Evolutionary conservation across 2,888 invertebrate genomes (phyloP).

Genomic region (Aleiodes leptofemur): DNA sequence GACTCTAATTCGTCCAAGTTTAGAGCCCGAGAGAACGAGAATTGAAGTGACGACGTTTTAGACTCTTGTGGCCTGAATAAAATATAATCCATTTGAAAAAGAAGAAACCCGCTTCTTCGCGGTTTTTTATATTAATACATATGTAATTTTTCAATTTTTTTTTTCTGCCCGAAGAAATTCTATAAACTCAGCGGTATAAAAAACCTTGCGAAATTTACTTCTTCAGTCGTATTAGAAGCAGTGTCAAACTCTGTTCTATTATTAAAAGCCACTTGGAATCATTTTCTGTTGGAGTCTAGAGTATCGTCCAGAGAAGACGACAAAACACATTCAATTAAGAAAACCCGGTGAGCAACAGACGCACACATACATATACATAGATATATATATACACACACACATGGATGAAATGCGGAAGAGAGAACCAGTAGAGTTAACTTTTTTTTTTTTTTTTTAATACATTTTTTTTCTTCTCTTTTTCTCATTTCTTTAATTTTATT

Average conservation of each 20-base stretch:
- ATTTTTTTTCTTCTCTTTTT: not conserved
- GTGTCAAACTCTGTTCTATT: slow-evolving; percentile 27
- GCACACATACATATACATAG: not conserved
- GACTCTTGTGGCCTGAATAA: slow-evolving; percentile 42
- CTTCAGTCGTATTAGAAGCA: slow-evolving; percentile 10
- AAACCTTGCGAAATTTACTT: slow-evolving; percentile 13
- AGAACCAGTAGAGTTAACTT: not conserved
- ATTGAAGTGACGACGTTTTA: slow-evolving; percentile 43
- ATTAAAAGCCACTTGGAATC: slow-evolving; percentile 18
- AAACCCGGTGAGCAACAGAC: slow-evolving; percentile 13
- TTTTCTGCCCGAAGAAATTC: not conserved
- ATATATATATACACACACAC: not conserved
- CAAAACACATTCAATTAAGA: slow-evolving; percentile 43
- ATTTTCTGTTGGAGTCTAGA: slow-evolving; percentile 16
- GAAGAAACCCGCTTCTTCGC: not conserved
- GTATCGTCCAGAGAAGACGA: slow-evolving; percentile 17
- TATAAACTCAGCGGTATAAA: not conserved
- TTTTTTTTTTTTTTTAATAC: not conserved
- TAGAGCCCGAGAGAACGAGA: slow-evolving; percentile 44
- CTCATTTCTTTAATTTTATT: slow-evolving; percentile 31
- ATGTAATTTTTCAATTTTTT: not conserved
- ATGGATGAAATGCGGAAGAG: slow-evolving; percentile 38
- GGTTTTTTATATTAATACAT: no score
- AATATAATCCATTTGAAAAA: slow-evolving; percentile 5
- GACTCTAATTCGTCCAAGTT: slow-evolving; percentile 43